Conservation (phyloP, 2,797 vertebrate species). For the Eupleurogrammus muticus region DNA sequence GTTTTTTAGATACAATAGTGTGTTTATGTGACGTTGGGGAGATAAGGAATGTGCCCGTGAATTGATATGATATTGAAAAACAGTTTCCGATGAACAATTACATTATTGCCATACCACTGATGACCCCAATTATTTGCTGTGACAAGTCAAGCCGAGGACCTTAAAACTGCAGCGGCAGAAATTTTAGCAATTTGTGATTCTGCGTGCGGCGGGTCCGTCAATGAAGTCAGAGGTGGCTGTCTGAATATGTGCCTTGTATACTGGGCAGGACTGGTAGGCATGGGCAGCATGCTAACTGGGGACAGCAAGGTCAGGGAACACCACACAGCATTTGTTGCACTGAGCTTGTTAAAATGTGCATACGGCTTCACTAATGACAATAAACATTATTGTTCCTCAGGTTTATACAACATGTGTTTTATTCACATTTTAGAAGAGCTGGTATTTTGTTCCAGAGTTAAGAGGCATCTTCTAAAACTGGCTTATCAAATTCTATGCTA, state of each 20-base stretch:
- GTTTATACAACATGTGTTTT: not conserved
- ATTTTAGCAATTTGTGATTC: slow-evolving; percentile 38
- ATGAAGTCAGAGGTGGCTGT: slow-evolving; percentile 52
- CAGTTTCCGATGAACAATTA: slow-evolving; percentile 10
- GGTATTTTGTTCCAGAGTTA: slow-evolving; percentile 4
- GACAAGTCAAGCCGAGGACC: slow-evolving; percentile 20
- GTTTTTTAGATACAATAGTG: slow-evolving; percentile 21
- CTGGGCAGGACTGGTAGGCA: slow-evolving; percentile 67
- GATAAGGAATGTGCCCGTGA: slow-evolving; percentile 12
- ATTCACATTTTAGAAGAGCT: not conserved
- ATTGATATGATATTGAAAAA: slow-evolving; percentile 23
- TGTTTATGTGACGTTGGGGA: slow-evolving; percentile 22
- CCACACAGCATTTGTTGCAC: slow-evolving; percentile 18
- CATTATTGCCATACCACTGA: slow-evolving; percentile 4
- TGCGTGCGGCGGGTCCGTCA: slow-evolving; percentile 59
- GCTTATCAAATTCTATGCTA: slow-evolving; percentile 8
- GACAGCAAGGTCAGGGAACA: slow-evolving; percentile 42
- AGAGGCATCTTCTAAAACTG: slow-evolving; percentile 1
- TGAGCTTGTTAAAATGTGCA: not conserved
- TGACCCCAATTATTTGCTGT: slow-evolving; percentile 3
- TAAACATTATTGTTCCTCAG: not conserved
- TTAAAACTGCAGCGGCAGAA: slow-evolving; percentile 7
- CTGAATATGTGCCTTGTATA: slow-evolving; percentile 76
- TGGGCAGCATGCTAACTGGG: slow-evolving; percentile 76
- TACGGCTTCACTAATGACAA: not conserved